Base-by-base conservation (phyloP, 2,113 vertebrate species). In the Pterophyllum scalare region DNA sequence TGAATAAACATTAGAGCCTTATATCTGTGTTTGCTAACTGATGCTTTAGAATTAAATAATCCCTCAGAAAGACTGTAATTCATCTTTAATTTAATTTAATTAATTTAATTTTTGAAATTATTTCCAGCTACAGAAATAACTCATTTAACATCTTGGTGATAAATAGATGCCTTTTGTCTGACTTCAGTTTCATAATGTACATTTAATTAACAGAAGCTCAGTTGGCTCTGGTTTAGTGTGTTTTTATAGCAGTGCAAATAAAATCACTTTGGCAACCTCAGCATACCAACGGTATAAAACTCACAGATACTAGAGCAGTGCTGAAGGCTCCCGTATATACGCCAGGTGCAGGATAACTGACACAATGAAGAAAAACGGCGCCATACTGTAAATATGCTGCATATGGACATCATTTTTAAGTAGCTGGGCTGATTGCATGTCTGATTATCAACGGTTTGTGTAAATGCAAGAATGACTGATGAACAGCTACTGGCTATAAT, bases 121-220 rank as follows among this genome's bases (percentile, higher is more conserved):
- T 31, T 72, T 54, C 67, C 64, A 49, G 40, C 40, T n/a, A 72
- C 46, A 31, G 46, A 54, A 72, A 72, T 54, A 72, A 72, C 19
- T 54, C 17, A 19, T 72, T 52, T 72, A 72, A 54, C 67, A 72
- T 52, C 19, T 7, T 72, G 11, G 67, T 31, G 67, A 54, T 54
- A 43, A 72, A 54, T 54, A 54, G 46, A 31, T 54, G 46, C 46
- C 28, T 52, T 72, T 72, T 72, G 67, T 72, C 19, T 54, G 26
- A 72, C 46, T 54, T 33, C 67, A n/a, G 19, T 49, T 33, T 54
- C 46, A 33, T 72, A 54, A 72, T 72, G 43, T 54, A 28, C 67
- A 72, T 72, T 72, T 72, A 72, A 72, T 72, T 72, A 72, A 33
- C 46, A 1, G 26, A 72, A 72, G 67, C 67, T 72, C 52, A 72